A percentile compares a stretch with the other conserved stretches of the same genome.
These are phyloP conservation scores for Rafetus swinhoei DNA, from an alignment of 2,113 vertebrate genomes.

Conservation along the genomic window DNA sequence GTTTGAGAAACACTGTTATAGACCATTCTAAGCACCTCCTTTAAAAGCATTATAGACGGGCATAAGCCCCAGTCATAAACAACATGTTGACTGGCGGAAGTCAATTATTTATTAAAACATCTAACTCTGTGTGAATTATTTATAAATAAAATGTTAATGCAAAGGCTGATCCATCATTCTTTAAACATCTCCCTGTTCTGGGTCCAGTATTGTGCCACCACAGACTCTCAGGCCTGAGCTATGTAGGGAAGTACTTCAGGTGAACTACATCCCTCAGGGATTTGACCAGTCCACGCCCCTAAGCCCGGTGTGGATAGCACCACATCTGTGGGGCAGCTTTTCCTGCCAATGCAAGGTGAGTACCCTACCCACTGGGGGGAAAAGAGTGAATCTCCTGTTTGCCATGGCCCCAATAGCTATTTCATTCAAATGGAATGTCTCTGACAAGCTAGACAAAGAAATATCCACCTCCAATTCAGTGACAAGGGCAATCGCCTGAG, in stretches of 20 bases:
- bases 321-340: neutral
- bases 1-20: neutral
- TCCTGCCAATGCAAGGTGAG: neutral
- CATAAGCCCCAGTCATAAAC: neutral
- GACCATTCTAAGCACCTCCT: neutral
- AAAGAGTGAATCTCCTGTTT: too few relatives aligned
- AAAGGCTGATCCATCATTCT: neutral
- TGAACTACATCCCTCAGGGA: neutral
- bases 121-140: neutral
- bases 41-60: neutral
- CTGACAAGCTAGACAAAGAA: too few relatives aligned
- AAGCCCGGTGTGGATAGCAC: neutral
- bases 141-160: neutral
- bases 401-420: too few relatives aligned
- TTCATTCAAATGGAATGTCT: too few relatives aligned
- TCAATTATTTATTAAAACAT: neutral
- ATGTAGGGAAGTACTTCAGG: neutral
- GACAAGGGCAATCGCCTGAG: too few relatives aligned
- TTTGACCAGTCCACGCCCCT: neutral
- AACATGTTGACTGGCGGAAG: slow-evolving; percentile 10
- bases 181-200: neutral
- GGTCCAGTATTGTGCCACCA: neutral
- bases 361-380: too few relatives aligned
- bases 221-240: neutral
- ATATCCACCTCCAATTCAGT: too few relatives aligned